phyloP scores from a whole-genome alignment of 2,113 vertebrate species.

The Boleophthalmus pectinirostris region DNA sequence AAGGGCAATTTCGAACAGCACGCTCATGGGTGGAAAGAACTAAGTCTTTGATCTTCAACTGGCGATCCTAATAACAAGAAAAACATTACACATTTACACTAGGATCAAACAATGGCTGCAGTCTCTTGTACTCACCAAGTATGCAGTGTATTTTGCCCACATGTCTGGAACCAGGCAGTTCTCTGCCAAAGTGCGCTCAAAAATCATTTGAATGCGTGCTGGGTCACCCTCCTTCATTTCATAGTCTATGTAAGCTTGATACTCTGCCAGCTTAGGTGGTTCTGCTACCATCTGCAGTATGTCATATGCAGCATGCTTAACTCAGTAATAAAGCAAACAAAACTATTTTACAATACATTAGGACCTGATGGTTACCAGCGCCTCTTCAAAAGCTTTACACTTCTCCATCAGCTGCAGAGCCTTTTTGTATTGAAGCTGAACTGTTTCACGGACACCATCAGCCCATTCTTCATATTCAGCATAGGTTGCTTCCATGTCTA shows the following conservation, averaged over 20 bases:
- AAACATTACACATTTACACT: background rate
- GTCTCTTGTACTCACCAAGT: constrained; percentile 84
- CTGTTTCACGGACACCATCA: constrained; percentile 79
- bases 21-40: constrained; percentile 91
- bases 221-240: constrained; percentile 93
- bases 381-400: constrained; percentile 85
- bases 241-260: constrained; percentile 92
- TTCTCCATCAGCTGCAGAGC: constrained; percentile 87
- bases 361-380: constrained; percentile 80
- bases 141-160: constrained; percentile 91
- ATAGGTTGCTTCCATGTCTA: constrained; percentile 92
- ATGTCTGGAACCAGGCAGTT: constrained; percentile 98
- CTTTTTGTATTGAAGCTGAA: constrained; percentile 83
- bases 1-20: constrained; percentile 94
- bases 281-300: constrained; percentile 85
- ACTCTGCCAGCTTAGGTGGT: constrained; percentile 89
- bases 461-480: constrained; percentile 95
- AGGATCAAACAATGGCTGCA: background rate
- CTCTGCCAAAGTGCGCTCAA: constrained; percentile 91
- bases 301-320: background rate
- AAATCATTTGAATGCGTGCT: constrained; percentile 89
- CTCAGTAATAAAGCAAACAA: background rate
- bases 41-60: constrained; percentile 91
- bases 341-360: background rate
- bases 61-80: constrained; percentile 81